Conservation (phyloP, 2,888 invertebrate species). For the Sclerodermus sp. region DNA sequence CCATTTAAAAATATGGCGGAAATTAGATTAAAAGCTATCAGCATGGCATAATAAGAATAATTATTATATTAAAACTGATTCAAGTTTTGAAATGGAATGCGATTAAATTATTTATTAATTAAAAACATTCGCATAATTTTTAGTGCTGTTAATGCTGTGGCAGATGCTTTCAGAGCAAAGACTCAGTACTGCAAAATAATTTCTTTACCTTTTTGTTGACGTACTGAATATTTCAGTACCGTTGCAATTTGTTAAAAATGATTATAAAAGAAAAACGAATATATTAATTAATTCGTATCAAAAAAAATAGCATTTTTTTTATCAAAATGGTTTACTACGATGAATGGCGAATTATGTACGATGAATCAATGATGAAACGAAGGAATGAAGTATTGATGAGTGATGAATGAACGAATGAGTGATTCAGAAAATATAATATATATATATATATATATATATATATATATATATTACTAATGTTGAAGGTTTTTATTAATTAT, state of each 20-base stretch:
- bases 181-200: conserved; percentile 16
- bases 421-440: conserved; percentile 3
- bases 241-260: conserved; percentile 41
- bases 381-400: conserved; percentile 7
- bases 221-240: conserved; percentile 44
- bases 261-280: conserved; percentile 32
- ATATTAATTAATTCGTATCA: conserved; percentile 21
- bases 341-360: conserved; percentile 3
- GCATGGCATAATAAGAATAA: not conserved
- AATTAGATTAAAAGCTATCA: not conserved
- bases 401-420: conserved; percentile 11
- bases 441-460: too few relatives aligned
- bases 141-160: conserved; percentile 9
- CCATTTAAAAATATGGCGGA: conserved; percentile 24
- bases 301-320: not conserved
- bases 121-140: not conserved
- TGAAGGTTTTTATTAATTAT: too few relatives aligned
- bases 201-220: conserved; percentile 48
- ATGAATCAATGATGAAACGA: too few relatives aligned
- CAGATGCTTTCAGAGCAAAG: not conserved
- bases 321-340: conserved; percentile 28
- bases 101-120: not conserved
- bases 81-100: not conserved
- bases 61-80: not conserved
- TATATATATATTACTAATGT: too few relatives aligned